Evolutionary conservation across 2,113 vertebrate genomes (phyloP).

Genomic region (Aspidoscelis tigris): DNA sequence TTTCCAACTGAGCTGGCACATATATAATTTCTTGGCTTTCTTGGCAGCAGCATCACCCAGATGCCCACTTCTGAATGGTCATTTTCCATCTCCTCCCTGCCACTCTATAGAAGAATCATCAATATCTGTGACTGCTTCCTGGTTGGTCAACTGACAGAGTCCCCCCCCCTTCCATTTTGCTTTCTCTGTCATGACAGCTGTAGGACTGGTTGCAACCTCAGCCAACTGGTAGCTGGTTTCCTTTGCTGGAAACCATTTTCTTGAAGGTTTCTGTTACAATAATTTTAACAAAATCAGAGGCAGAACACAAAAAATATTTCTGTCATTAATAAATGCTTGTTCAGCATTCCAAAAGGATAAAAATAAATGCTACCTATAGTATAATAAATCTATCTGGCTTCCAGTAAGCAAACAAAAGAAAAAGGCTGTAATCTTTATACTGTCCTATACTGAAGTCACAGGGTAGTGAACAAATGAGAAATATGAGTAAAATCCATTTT

Average conservation of each 20-base stretch:
- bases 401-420: not conserved
- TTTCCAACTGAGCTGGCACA: not conserved
- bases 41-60: constrained; percentile 37
- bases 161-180: constrained; percentile 35
- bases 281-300: constrained; percentile 41
- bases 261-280: constrained; percentile 36
- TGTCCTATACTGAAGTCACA: too few relatives aligned
- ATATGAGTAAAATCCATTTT: too few relatives aligned
- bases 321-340: not conserved
- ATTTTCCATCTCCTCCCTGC: not conserved
- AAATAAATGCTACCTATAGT: not conserved
- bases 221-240: constrained; percentile 58
- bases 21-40: constrained; percentile 5
- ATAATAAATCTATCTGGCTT: not conserved
- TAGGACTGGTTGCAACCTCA: constrained; percentile 51
- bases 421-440: too few relatives aligned
- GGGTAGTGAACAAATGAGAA: too few relatives aligned
- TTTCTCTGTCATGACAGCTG: constrained; percentile 61
- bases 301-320: not conserved
- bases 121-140: constrained; percentile 47
- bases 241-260: constrained; percentile 57
- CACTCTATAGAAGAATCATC: constrained; percentile 31
- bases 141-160: constrained; percentile 54
- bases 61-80: constrained; percentile 51
- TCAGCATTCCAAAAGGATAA: not conserved